Base-by-base conservation (phyloP, 2,888 invertebrate genomes). In the Leuctra nigra region DNA sequence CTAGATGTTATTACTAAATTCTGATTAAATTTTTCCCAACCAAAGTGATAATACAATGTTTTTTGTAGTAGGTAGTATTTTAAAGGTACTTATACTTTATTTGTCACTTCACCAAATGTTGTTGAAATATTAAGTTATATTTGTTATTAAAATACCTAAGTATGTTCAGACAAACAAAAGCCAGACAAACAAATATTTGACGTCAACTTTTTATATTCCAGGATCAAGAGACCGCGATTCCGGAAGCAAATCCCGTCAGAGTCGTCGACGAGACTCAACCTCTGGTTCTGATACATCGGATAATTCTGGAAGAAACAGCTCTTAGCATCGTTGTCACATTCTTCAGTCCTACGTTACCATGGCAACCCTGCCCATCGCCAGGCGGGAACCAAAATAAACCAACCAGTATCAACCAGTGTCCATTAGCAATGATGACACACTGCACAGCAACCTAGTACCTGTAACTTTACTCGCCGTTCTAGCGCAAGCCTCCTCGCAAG, bases 241-340 rank as follows among this genome's bases (percentile, higher is more conserved):
- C 55, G 61, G 53, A 53, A 61, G 59, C 50, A 60, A 60, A 55
- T 63, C 61, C 52, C 57, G 62, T 36, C 58, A 56, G 25, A 59
- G 60, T 53, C 61, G 59, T n/a, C 56, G 59, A 29, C 59, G 62
- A 56, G 63, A 62, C 50, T 63, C 44, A 2, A 20, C 44, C n/a
- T 44, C 44, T n/a, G 33, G 50, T 4, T 50, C 50, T 7, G 50
- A 50, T 35, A 35, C 50, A 1, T 50, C 50, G 11, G 50, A 50
- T 35, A 50, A 50, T 22, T 50, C 50, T 1, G 50, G 35, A 4
- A 33, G 50, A 33, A 33, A 50, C 35, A 50, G 50, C 18, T 50
- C 50, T 16, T 50, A 50, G 50, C 50, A 50, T 47, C 36, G 35
- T 22, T 20, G 18, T 20, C 16, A 33, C 11, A 50, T 25, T 44